These are phyloP conservation scores for Falcaria lacertinaria DNA, from an alignment of 2,888 invertebrate genomes.

Conservation along the genomic window DNA sequence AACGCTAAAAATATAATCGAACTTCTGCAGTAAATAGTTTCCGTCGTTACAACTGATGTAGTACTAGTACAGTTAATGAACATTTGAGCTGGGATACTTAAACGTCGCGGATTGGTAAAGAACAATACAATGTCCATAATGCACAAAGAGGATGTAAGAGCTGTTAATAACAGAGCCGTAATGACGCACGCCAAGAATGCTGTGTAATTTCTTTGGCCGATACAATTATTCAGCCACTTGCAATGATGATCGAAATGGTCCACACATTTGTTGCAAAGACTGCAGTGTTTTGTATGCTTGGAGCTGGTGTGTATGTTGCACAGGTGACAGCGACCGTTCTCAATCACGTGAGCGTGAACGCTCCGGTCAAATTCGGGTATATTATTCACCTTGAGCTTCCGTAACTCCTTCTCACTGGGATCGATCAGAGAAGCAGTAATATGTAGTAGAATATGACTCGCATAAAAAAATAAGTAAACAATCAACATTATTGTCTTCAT, in stretches of 20 bases:
- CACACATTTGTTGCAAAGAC: slow-evolving; percentile 98
- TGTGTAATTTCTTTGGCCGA: slow-evolving; percentile 93
- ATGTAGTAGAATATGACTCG: slow-evolving; percentile 87
- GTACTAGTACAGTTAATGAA: slow-evolving; percentile 57
- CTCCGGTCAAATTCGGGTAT: slow-evolving; percentile 92
- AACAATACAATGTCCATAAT: slow-evolving; percentile 84
- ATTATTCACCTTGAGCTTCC: slow-evolving; percentile 80
- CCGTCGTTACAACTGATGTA: slow-evolving; percentile 20
- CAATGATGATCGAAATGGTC: slow-evolving; percentile 98
- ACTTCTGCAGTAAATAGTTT: slow-evolving; percentile 44
- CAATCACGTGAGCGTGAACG: slow-evolving; percentile 95
- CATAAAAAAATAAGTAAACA: slow-evolving; percentile 82
- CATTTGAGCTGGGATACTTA: slow-evolving; percentile 77
- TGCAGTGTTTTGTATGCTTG: slow-evolving; percentile 94
- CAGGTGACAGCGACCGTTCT: slow-evolving; percentile 95
- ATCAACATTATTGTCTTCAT: slow-evolving; percentile 81
- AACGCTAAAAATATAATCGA: slow-evolving; percentile 59
- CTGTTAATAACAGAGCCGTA: slow-evolving; percentile 86
- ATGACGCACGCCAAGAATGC: slow-evolving; percentile 90
- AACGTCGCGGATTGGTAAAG: slow-evolving; percentile 79
- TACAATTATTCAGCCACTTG: slow-evolving; percentile 99
- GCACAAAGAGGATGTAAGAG: slow-evolving; percentile 85
- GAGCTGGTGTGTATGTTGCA: slow-evolving; percentile 90
- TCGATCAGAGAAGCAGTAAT: slow-evolving; percentile 89
- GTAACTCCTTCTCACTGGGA: slow-evolving; percentile 91